Evolutionary conservation across 2,888 invertebrate genomes (phyloP), one percentile per base, ranked within the genome.

Genomic region (Synergus umbraculus): DNA sequence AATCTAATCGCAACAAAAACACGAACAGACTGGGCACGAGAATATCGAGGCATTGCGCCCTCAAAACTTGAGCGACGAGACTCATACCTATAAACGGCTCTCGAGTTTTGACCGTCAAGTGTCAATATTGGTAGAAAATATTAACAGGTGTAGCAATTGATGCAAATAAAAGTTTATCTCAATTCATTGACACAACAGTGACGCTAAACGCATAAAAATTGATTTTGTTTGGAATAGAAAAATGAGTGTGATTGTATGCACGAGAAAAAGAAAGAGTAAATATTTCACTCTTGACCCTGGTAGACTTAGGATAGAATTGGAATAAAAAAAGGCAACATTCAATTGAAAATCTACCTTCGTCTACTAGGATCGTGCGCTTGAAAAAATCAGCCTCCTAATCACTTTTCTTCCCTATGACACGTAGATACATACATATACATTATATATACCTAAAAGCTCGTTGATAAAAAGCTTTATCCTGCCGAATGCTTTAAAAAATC

Each of bases 361-460:
- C 46, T 41, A 37, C 73, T 54, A 54, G 73, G 73, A 54, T 73
- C 54, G 49, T 49, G 13, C 54, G 73, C 73, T 37, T 54, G n/a
- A 22, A 37, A 15, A 54, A 73, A 49, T 41, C 54, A 37, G 37
- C 49, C 49, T 73, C 10, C 54, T 73, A 54, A 73, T 54, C 49
- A 73, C 49, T 73, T 73, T 29, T 60, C 9, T 69, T 73, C 49
- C 49, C 73, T 73, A 73, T 54, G 54, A 73, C 73, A 73, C 73
- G 49, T 73, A 73, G 37, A 73, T 73, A 54, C 73, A 73, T 73
- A 73, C 73, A 73, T 54, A 73, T 73, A 73, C 73, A 73, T 73
- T 73, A 49, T 49, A 49, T 69, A 49, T 54, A 73, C 37, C 73
- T 73, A 73, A 73, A 49, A 73, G 73, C 73, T 73, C 46, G 49